Conservation (phyloP, 2,797 vertebrate genomes). For the Avahi laniger region DNA sequence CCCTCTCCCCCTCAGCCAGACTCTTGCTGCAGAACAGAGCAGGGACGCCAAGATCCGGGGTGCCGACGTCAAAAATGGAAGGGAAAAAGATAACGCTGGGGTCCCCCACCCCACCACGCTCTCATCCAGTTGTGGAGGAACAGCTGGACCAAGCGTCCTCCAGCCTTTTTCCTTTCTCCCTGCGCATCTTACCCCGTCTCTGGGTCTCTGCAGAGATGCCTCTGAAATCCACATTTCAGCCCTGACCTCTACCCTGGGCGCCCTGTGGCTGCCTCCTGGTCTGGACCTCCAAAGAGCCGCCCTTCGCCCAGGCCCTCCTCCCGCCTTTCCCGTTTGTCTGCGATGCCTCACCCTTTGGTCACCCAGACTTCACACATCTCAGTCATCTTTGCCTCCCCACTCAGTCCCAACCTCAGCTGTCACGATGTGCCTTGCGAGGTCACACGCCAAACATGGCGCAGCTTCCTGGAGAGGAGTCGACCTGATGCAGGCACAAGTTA, state of each 20-base stretch:
- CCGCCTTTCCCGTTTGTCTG: background rate
- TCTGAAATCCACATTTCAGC: background rate
- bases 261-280: background rate
- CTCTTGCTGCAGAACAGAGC: background rate
- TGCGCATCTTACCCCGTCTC: background rate
- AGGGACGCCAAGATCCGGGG: background rate
- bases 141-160: background rate
- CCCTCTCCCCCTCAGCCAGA: background rate
- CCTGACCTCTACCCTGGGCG: background rate
- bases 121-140: background rate
- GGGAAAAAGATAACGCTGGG: background rate
- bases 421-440: fast-evolving
- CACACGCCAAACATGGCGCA: fast-evolving
- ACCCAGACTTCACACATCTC: background rate
- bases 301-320: background rate
- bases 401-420: background rate
- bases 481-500: fast-evolving
- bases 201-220: background rate
- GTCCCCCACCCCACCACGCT: fast-evolving
- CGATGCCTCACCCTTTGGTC: background rate
- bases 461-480: background rate
- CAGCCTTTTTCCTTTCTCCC: background rate
- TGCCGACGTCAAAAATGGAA: background rate
- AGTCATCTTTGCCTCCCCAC: background rate
- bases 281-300: background rate